phyloP scores from a whole-genome alignment of 2,113 vertebrate genomes.

The Coptodon rendalli region DNA sequence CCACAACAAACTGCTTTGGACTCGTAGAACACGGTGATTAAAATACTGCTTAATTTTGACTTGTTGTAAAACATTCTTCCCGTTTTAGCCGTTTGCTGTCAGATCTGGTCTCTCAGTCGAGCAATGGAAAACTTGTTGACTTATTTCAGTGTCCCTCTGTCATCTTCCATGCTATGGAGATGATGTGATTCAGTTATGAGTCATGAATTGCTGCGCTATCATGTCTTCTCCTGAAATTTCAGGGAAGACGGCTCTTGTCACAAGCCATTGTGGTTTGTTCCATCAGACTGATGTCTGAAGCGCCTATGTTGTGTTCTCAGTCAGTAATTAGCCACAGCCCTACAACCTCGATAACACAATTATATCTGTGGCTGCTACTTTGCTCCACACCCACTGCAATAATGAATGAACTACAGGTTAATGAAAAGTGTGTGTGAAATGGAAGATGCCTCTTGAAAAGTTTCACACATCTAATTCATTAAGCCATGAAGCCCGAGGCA shows the following conservation, averaged over 20 bases:
- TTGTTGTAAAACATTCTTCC: background rate
- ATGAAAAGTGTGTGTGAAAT: constrained; percentile 59
- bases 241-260: constrained; percentile 44
- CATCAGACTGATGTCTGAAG: constrained; percentile 60
- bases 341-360: constrained; percentile 56
- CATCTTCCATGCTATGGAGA: constrained; percentile 28
- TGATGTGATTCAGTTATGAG: constrained; percentile 42
- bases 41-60: background rate
- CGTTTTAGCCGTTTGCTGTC: constrained; percentile 18
- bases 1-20: background rate
- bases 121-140: constrained; percentile 36
- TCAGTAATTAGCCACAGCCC: constrained; percentile 66
- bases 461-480: constrained; percentile 54
- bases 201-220: constrained; percentile 47
- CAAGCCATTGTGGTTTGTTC: constrained; percentile 55
- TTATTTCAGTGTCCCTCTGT: constrained; percentile 26
- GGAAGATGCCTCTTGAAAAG: constrained; percentile 46
- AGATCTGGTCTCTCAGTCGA: background rate
- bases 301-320: constrained; percentile 46
- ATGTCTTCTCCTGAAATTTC: constrained; percentile 35
- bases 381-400: constrained; percentile 45
- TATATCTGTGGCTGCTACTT: constrained; percentile 52
- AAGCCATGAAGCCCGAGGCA: constrained; percentile 19
- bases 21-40: background rate
- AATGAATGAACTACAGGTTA: constrained; percentile 66